phyloP scores from a whole-genome alignment of 2,888 invertebrate species.

The Rhorus exstirpatorius region DNA sequence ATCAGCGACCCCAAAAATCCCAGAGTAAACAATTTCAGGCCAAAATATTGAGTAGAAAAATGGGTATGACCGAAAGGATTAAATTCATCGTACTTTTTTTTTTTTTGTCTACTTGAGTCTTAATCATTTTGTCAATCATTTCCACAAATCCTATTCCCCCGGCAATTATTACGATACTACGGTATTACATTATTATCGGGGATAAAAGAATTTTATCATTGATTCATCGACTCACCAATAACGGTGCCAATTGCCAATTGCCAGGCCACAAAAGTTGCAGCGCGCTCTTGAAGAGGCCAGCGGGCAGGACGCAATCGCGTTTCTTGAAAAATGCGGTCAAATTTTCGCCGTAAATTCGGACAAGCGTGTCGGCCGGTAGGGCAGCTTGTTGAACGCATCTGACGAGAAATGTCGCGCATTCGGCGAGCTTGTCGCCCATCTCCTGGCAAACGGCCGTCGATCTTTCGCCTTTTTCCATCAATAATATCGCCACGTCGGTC shows the following conservation, averaged over 20 bases:
- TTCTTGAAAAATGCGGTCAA: conserved; percentile 89
- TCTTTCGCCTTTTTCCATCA: conserved; percentile 89
- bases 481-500: conserved; percentile 86
- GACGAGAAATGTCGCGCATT: conserved; percentile 89
- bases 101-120: too few species aligned
- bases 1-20: too few species aligned
- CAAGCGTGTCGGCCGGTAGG: conserved; percentile 83
- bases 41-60: too few species aligned
- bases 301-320: conserved; percentile 89
- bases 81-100: too few species aligned
- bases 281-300: conserved; percentile 89
- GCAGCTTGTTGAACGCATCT: conserved; percentile 88
- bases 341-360: conserved; percentile 87
- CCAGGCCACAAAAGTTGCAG: conserved; percentile 90
- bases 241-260: conserved; percentile 88
- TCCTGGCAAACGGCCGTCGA: conserved; percentile 90
- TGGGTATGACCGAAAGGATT: too few species aligned
- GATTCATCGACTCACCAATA: conserved; percentile 84
- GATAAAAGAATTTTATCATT: too few species aligned
- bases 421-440: conserved; percentile 89
- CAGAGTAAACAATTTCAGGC: too few species aligned
- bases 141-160: too few species aligned
- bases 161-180: too few species aligned
- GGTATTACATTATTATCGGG: too few species aligned
- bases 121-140: too few species aligned